Conservation (phyloP, 2,797 vertebrate species). For the Spinibarbus caldwelli region DNA sequence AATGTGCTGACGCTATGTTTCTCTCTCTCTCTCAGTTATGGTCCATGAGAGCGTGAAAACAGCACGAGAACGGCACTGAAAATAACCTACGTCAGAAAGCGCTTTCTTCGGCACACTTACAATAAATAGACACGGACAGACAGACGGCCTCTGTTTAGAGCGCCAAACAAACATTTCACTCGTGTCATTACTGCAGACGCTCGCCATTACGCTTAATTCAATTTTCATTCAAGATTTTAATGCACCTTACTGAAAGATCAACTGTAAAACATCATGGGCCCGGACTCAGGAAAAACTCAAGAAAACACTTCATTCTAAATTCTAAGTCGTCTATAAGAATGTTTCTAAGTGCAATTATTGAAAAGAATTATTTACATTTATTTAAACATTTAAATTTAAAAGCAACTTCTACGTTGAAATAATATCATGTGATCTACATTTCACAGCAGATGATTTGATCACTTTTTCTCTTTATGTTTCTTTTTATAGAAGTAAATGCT, state of each 20-base stretch:
- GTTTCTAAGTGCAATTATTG: no score
- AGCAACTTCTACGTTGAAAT: no score
- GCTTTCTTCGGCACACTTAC: neutral
- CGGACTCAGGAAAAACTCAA: neutral
- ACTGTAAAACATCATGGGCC: neutral
- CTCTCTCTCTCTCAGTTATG: constrained; percentile 14
- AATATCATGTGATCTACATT: no score
- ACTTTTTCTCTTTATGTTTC: no score
- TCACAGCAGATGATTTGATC: no score
- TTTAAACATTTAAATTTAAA: no score
- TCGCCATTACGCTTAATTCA: neutral
- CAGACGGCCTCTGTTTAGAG: neutral
- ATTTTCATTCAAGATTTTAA: neutral
- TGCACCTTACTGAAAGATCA: neutral
- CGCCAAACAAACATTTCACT: neutral
- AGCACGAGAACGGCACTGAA: constrained; percentile 56
- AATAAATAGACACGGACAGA: constrained; percentile 39
- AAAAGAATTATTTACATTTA: neutral
- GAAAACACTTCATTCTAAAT: no score
- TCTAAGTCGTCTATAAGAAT: no score
- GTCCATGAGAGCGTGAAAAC: constrained; percentile 52
- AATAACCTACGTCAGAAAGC: constrained; percentile 60
- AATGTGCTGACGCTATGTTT: constrained; percentile 44
- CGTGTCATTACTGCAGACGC: no score
- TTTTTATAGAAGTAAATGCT: no score